Conservation (phyloP, 2,888 invertebrate species). For the Agrochola macilenta region DNA sequence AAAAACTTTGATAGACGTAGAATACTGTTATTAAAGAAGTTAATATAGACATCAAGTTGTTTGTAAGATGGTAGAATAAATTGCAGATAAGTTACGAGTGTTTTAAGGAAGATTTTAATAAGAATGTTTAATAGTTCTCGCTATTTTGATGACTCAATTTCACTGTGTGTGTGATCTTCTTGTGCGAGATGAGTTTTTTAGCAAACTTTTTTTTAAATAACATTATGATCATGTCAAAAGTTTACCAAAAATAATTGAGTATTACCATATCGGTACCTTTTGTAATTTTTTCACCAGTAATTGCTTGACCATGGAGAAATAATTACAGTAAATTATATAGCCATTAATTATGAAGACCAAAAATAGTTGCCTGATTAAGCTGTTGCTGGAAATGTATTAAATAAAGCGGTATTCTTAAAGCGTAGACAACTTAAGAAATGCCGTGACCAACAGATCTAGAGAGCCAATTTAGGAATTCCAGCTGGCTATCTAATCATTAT, state of each 20-base stretch:
- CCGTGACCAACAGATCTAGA: slow-evolving; percentile 66
- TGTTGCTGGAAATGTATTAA: slow-evolving; percentile 45
- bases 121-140: background rate
- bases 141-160: slow-evolving; percentile 9
- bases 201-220: background rate
- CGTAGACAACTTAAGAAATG: slow-evolving; percentile 63
- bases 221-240: slow-evolving; percentile 4
- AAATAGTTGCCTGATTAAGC: slow-evolving; percentile 51
- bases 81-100: slow-evolving; percentile 25
- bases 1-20: slow-evolving; percentile 60
- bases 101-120: slow-evolving; percentile 14
- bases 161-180: background rate
- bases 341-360: slow-evolving; percentile 54
- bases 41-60: slow-evolving; percentile 45
- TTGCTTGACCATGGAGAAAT: slow-evolving; percentile 34
- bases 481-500: slow-evolving; percentile 74
- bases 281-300: slow-evolving; percentile 34
- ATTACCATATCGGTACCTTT: slow-evolving; percentile 41
- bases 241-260: slow-evolving; percentile 42
- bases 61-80: slow-evolving; percentile 22
- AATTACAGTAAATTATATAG: slow-evolving; percentile 48
- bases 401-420: slow-evolving; percentile 50
- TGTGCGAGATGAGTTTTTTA: background rate
- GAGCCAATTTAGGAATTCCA: slow-evolving; percentile 78
- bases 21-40: slow-evolving; percentile 56